These are phyloP conservation scores for Aleiodes testaceus DNA, from an alignment of 2,888 invertebrate genomes.

Conservation along the genomic window DNA sequence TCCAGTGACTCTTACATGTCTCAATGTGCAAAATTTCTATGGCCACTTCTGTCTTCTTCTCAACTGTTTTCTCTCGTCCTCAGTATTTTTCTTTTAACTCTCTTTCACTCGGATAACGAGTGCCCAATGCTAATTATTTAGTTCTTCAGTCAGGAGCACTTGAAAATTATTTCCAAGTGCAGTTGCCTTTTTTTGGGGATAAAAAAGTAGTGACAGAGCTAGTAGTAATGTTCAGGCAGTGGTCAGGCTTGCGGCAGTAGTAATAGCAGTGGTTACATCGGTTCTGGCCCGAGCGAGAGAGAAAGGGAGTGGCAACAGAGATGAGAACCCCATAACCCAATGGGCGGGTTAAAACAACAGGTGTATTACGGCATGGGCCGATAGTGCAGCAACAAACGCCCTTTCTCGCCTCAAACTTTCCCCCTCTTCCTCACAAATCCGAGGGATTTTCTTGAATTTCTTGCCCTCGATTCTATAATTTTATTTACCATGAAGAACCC, in stretches of 20 bases:
- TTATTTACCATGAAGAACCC: no score
- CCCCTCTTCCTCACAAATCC: neutral
- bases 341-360: slow-evolving; percentile 64
- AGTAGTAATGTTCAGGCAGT: slow-evolving; percentile 12
- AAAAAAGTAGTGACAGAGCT: no score
- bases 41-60: slow-evolving; percentile 57
- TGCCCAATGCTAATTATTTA: slow-evolving; percentile 41
- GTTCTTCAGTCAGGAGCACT: slow-evolving; percentile 1
- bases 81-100: slow-evolving; percentile 46
- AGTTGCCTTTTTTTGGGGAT: no score
- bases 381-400: slow-evolving; percentile 50
- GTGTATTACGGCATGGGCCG: slow-evolving; percentile 56
- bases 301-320: neutral
- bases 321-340: slow-evolving; percentile 39
- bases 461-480: slow-evolving; percentile 10
- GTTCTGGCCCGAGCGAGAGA: neutral
- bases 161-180: neutral
- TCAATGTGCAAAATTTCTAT: slow-evolving; percentile 50
- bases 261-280: slow-evolving; percentile 20
- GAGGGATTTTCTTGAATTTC: slow-evolving; percentile 5
- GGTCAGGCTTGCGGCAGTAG: slow-evolving; percentile 24
- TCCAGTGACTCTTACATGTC: slow-evolving; percentile 33
- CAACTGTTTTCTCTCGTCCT: slow-evolving; percentile 41
- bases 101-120: slow-evolving; percentile 39
- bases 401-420: slow-evolving; percentile 40